Evolutionary conservation across 2,888 invertebrate species (phyloP), one percentile per base, ranked within the genome.

Genomic region (Aporophyla lueneburgensis): DNA sequence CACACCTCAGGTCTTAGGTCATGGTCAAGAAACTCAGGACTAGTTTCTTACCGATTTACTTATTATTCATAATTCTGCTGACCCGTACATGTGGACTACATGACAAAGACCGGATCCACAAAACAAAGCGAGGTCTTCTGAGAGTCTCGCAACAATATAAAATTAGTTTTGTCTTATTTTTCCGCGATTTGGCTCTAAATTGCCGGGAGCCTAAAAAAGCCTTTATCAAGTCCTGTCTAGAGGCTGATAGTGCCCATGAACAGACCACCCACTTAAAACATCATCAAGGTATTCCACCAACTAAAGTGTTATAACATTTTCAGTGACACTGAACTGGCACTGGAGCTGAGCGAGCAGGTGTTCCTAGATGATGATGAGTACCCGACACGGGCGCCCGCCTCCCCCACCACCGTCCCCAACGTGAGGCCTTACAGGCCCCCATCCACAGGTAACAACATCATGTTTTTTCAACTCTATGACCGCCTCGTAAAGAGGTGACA

Each of bases 341-440:
- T 97, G 89, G 97, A 97, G 89, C 96, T 97, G 81, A 97, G 97
- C 90, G 98, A 98, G 93, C 97, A 97, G 74, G 97, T 98, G 82
- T 97, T 97, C 89, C 94, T 97, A 9, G 98, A 98, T 87, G 97
- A 97, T 75, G 96, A 96, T 53, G 97, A 97, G 89, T 97, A 97
- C 89, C 88, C 93, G 2, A 92, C 89, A 49, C 89, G 96, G 3
- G 97, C 98, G 53, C 98, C 98, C 24, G 98, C 98, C 2, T 98
- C 98, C 19, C 98, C 98, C 53, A 98, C 98, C 80, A 98, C 98
- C 21, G 98, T 98, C 70, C 98, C 98, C 79, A 97, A 97, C 89
- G 98, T 97, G 56, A 95, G 97, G 62, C 93, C 97, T 33, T 98
- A 98, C 79, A 95, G 98, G 83, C 98, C 98, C 12, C 97, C 98